These are phyloP conservation scores for Meles meles DNA, from an alignment of 2,113 vertebrate genomes.

Conservation along the genomic window DNA sequence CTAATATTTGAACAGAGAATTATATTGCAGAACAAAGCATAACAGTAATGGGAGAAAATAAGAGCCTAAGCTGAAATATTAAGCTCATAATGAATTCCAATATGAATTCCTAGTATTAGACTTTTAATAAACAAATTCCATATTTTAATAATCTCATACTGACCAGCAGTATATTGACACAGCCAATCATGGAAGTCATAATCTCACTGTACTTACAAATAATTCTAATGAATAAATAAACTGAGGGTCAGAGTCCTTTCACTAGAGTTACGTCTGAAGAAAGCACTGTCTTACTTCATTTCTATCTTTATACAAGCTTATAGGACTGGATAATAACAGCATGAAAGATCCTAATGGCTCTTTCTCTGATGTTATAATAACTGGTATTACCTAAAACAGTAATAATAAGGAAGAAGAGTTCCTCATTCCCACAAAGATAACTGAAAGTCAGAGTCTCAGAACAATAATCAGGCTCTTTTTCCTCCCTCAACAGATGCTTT, in stretches of 20 bases:
- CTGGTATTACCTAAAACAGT: slow-evolving; percentile 40
- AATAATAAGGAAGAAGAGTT: slow-evolving; percentile 50
- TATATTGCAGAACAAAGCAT: background rate
- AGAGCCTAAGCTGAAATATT: slow-evolving; percentile 7
- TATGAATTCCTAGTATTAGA: background rate
- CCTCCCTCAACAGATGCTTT: slow-evolving; percentile 62
- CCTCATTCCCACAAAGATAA: slow-evolving; percentile 37
- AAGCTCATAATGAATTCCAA: background rate
- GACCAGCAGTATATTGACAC: background rate
- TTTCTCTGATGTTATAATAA: slow-evolving; percentile 32
- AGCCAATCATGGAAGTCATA: background rate
- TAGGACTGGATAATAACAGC: background rate
- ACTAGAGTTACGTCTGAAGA: background rate
- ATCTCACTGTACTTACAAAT: background rate
- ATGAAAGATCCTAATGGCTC: background rate
- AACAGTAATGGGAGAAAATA: background rate
- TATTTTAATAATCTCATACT: slow-evolving; percentile 42
- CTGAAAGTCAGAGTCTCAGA: slow-evolving; percentile 34
- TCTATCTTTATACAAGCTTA: background rate
- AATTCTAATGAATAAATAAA: background rate
- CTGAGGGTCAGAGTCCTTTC: background rate
- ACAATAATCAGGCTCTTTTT: slow-evolving; percentile 58
- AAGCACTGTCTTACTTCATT: background rate
- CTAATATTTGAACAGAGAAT: slow-evolving; percentile 24
- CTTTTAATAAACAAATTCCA: background rate